Percentiles rank a stretch among this genome's conserved stretches.
Evolutionary conservation across 2,888 invertebrate species (phyloP).

Genomic region (Agrotis ipsilon): DNA sequence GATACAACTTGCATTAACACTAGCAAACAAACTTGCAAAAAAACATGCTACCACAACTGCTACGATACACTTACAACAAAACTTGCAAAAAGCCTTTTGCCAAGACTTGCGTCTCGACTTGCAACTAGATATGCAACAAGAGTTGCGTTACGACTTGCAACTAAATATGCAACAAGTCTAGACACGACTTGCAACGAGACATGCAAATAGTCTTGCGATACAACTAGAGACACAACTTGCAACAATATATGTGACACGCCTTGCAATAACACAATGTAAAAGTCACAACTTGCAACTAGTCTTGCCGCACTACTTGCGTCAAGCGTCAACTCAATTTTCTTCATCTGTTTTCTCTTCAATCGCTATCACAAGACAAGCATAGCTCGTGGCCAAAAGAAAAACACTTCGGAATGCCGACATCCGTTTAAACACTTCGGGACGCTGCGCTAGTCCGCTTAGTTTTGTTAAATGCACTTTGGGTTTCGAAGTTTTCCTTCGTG

Average conservation of each 20-base stretch:
- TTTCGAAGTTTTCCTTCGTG: constrained; percentile 30
- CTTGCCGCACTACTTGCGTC: neutral
- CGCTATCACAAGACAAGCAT: neutral
- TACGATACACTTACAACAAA: neutral
- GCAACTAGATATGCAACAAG: neutral
- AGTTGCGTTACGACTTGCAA: neutral
- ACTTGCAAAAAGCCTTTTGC: neutral
- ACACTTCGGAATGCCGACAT: neutral
- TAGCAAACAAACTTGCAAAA: too few relatives aligned
- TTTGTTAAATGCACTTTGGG: constrained; percentile 55
- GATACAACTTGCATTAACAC: too few relatives aligned
- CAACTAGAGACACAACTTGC: neutral
- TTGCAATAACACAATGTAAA: too few relatives aligned
- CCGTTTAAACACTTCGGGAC: constrained; percentile 19
- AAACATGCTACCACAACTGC: too few relatives aligned
- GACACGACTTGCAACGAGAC: neutral
- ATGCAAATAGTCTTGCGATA: neutral
- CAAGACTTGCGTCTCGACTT: too few relatives aligned
- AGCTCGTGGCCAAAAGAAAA: neutral
- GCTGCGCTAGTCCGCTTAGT: constrained; percentile 32
- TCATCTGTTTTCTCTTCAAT: neutral
- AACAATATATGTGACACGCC: too few relatives aligned
- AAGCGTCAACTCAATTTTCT: too few relatives aligned
- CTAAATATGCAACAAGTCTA: rapidly evolving
- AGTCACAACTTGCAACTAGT: neutral